Evolutionary conservation across 2,888 invertebrate genomes (phyloP), one percentile per base, ranked within the genome.

Genomic region (Drosophila fulvimacula): DNA sequence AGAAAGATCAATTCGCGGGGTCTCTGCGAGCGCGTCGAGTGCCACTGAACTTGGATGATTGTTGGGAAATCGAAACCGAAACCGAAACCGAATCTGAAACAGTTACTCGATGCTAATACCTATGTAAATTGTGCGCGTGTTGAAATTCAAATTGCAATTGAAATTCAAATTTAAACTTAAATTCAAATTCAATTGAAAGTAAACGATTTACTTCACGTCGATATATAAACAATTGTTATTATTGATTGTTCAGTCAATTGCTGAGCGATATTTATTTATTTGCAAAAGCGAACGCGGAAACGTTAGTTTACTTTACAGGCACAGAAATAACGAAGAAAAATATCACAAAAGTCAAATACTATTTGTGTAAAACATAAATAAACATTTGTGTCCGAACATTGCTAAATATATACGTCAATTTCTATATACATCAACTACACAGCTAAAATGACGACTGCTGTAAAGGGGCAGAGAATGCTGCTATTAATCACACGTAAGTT

Each of bases 1-100:
- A 69, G 81, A 67, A 79, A 81, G 85, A 83, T 85, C 85, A 76
- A 71, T 67, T 70, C 77, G 76, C 69, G 72, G 69, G 52, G 62
- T n/a, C 51, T 70, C 60, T 60, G 58, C 66, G 55, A 61, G 55
- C 59, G 53, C 64, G 67, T 59, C 48, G 65, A 63, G 61, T 75
- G 70, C 41, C 59, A 67, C 64, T 69, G 67, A 70, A 74, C 70
- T 73, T 73, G 69, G 36, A 53, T 24, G 42, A 49, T 11, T 36
- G 32, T 30, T 27, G 17, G n/a, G 57, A 27, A 15, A n/a, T 38
- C 17, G 44, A 48, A 64, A 39, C 53, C 27, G 44, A 48, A 64
- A 49, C 53, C 27, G 57, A 27, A 15, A n/a, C 32, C 17, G 42
- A 48, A 64, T 44, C 53, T 34, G 27, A 30, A 30, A 30, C 27